Percentiles rank a stretch among this genome's conserved stretches.
Evolutionary conservation across 2,888 invertebrate species (phyloP).

Genomic region (Agrotis exclamationis): DNA sequence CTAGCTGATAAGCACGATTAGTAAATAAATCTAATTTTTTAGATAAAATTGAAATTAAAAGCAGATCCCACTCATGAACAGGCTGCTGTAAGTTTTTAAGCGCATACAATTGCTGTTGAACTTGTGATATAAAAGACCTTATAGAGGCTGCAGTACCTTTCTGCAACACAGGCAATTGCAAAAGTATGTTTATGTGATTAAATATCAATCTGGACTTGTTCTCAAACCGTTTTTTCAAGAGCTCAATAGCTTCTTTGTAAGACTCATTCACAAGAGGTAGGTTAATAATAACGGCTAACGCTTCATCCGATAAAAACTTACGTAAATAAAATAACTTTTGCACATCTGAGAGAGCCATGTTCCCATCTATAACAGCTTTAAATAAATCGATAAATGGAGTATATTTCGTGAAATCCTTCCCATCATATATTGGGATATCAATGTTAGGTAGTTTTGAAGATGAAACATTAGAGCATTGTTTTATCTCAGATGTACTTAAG

Average conservation of each 20-base stretch:
- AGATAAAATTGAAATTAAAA: not conserved
- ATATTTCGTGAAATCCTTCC: not conserved
- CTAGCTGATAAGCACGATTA: not conserved
- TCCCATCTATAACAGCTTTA: not conserved
- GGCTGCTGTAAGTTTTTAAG: not conserved
- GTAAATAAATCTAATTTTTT: slow-evolving; percentile 3
- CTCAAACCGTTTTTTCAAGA: slow-evolving; percentile 12
- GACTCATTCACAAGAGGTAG: slow-evolving; percentile 11
- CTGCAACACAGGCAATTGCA: slow-evolving; percentile 7
- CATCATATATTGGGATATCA: not conserved
- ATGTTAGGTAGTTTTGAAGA: not conserved
- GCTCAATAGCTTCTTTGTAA: not conserved
- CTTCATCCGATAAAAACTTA: not conserved
- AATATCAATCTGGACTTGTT: slow-evolving; percentile 4
- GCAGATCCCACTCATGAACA: not conserved
- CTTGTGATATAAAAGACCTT: not conserved
- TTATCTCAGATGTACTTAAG: too few species aligned
- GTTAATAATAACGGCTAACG: slow-evolving; percentile 8
- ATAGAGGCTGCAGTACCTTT: not conserved
- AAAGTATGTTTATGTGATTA: slow-evolving; percentile 8
- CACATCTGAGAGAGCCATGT: not conserved
- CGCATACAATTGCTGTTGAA: not conserved
- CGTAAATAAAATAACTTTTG: slow-evolving; percentile 1
- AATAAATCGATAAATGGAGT: not conserved
- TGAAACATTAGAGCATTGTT: not conserved